Evolutionary conservation across 2,113 vertebrate genomes (phyloP).

Genomic region (Colaptes auratus): DNA sequence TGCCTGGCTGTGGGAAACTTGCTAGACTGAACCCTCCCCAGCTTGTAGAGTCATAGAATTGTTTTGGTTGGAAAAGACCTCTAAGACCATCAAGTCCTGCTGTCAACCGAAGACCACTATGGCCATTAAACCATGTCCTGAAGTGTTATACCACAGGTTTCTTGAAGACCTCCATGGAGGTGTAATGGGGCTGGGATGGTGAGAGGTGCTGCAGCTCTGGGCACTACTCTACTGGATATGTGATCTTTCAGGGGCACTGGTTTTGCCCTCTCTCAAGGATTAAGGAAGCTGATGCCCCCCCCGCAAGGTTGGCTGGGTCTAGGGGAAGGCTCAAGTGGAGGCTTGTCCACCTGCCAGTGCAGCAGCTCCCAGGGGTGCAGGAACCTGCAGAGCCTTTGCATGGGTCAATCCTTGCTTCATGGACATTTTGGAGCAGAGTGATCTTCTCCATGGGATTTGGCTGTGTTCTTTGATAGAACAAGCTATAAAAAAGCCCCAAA

Average conservation of each 20-base stretch:
- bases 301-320: neutral
- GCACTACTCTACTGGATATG: accelerated
- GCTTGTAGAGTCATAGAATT: too few species aligned
- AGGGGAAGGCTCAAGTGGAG: neutral
- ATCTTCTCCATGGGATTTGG: neutral
- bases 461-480: neutral
- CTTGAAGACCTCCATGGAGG: neutral
- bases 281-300: neutral
- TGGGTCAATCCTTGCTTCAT: neutral
- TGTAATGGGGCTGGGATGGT: neutral
- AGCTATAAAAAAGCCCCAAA: neutral
- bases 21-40: neutral
- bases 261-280: neutral
- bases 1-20: neutral
- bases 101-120: too few species aligned
- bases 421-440: neutral
- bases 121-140: too few species aligned
- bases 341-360: neutral
- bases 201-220: neutral
- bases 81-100: too few species aligned
- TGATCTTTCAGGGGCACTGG: accelerated
- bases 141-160: too few species aligned
- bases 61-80: too few species aligned
- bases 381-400: neutral
- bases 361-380: neutral